phyloP scores from a whole-genome alignment of 2,888 invertebrate genomes.

The Euphydryas editha region DNA sequence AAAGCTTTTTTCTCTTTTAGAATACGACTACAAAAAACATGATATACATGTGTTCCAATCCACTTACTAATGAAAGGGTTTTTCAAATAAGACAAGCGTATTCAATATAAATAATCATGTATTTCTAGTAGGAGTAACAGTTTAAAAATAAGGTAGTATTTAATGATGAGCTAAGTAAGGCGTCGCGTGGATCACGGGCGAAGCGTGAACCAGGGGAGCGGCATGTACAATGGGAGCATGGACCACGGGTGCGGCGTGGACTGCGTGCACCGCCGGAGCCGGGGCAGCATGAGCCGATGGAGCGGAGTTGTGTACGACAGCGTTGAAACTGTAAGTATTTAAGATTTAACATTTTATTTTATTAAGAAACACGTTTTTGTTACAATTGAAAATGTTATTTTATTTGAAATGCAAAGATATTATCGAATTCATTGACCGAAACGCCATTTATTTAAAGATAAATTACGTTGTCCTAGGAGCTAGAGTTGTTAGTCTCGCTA shows the following conservation, averaged over 20 bases:
- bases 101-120: conserved; percentile 54
- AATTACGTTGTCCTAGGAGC: conserved; percentile 45
- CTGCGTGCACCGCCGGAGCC: conserved; percentile 51
- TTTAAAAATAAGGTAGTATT: conserved; percentile 38
- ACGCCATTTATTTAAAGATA: conserved; percentile 57
- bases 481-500: conserved; percentile 67
- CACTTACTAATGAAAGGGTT: neutral
- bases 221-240: conserved; percentile 42
- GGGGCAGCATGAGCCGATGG: conserved; percentile 63
- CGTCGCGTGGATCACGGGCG: conserved; percentile 48
- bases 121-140: conserved; percentile 54
- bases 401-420: conserved; percentile 51
- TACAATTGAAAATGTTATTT: conserved; percentile 27
- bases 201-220: conserved; percentile 46
- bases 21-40: neutral
- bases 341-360: neutral
- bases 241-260: conserved; percentile 43
- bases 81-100: neutral
- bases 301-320: conserved; percentile 73
- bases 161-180: conserved; percentile 60
- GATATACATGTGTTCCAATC: neutral
- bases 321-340: conserved; percentile 68
- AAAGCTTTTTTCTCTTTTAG: neutral
- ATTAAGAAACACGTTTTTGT: conserved; percentile 15
- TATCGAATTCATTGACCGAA: conserved; percentile 72